Base-by-base conservation (phyloP, 2,113 vertebrate genomes). In the Anarrhichthys ocellatus region DNA sequence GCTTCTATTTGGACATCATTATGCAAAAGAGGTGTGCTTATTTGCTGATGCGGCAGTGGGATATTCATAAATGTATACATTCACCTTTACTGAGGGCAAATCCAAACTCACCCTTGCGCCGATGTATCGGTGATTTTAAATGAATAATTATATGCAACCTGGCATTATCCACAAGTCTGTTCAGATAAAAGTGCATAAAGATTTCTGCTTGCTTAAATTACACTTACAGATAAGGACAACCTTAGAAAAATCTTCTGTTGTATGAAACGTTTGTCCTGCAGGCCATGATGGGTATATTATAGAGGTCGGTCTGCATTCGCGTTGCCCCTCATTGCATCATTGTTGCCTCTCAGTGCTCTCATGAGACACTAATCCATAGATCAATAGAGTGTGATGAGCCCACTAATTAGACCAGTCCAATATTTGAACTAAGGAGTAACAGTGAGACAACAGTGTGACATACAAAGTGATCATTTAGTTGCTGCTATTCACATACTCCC, bases 241-340 rank as follows among this genome's bases (percentile, higher is more conserved):
- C 48, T 48, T 58, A 52, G 17, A 72, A 69, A 62, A 6, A 44
- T 15, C 22, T 67, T 8, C 48, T 62, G 17, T 48, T 34, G 10
- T 46, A 50, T 69, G 36, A 42, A n/a, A 34, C 77, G 38, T 61
- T 74, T 69, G 15, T 66, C 65, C 34, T 70, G 84, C 40, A 73
- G 90, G 36, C 54, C 29, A 18, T 46, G 22, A 14, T 14, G 38
- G 65, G 38, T 8, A 22, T 20, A 40, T 63, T 67, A 71, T 24
- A 64, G 58, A 58, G n/a, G 58, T 59, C 13, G 27, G 29, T 63
- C 63, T 69, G 20, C 18, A 27, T 65, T 67, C 50, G 32, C 2
- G 29, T 91, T 92, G 54, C 76, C 59, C n/a, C 34, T 27, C 14
- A 8, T 91, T 92, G 85, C 91, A 86, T 92, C 90, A 92, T 46